Percentiles rank a stretch among this genome's conserved stretches.
These are phyloP conservation scores for Phyllotis vaccarum DNA, from an alignment of 2,797 vertebrate genomes.

Conservation along the genomic window DNA sequence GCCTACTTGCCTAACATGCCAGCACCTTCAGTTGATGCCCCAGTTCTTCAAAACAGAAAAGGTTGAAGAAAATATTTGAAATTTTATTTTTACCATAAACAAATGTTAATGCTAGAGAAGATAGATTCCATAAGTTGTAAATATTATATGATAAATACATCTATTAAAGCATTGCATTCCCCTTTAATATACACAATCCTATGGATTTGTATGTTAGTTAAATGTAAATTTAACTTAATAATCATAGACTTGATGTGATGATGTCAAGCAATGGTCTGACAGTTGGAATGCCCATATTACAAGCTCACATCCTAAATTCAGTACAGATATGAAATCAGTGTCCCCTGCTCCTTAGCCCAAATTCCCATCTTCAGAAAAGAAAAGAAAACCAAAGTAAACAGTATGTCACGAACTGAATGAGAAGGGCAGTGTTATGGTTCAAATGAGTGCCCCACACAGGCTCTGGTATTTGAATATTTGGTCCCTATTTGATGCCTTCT, in stretches of 20 bases:
- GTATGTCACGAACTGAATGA: not conserved
- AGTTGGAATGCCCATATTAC: not conserved
- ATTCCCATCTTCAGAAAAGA: not conserved
- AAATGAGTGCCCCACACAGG: not conserved
- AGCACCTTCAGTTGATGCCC: not conserved
- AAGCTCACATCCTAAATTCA: not conserved
- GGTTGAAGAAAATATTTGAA: not conserved
- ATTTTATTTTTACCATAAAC: not conserved
- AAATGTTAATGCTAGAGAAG: not conserved
- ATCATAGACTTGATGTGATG: not conserved
- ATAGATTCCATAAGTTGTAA: not conserved
- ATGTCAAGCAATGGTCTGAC: not conserved
- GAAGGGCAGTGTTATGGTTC: not conserved
- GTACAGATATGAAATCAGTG: not conserved
- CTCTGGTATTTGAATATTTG: not conserved
- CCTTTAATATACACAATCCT: not conserved
- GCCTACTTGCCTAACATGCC: not conserved
- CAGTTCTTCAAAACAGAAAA: not conserved
- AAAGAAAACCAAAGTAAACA: not conserved
- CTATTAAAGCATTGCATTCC: not conserved
- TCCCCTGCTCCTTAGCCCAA: not conserved
- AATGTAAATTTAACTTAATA: not conserved
- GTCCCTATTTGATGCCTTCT: not conserved
- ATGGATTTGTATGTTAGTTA: not conserved
- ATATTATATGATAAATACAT: not conserved